Conservation (phyloP, 1,140 invertebrate genomes). For the Macrotrachela quadricornifera region DNA sequence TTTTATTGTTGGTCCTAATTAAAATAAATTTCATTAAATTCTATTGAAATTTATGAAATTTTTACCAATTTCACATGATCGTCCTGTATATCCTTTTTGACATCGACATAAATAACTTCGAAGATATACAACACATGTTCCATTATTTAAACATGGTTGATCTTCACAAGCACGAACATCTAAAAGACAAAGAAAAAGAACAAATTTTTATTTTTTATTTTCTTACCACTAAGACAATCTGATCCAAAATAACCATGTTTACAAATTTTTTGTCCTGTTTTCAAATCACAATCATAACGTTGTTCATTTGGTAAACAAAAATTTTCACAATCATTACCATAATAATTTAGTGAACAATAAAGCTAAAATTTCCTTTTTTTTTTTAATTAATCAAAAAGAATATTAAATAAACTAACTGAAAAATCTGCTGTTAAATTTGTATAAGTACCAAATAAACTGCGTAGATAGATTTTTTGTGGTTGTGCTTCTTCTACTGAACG, state of each 20-base stretch:
- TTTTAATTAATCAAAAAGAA: not conserved
- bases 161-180: not conserved
- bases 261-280: conserved; percentile 5
- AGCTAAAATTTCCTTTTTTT: not conserved
- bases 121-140: not conserved
- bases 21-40: no score
- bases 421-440: not conserved
- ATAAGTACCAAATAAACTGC: not conserved
- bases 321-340: not conserved
- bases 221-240: not conserved
- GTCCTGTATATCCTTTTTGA: not conserved
- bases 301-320: not conserved
- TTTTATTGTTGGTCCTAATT: no score
- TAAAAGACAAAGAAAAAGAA: not conserved
- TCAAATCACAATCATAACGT: not conserved
- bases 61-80: not conserved
- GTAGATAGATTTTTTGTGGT: no score
- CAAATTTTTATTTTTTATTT: no score
- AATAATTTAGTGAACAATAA: conserved; percentile 3
- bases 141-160: not conserved
- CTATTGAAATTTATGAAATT: not conserved
- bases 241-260: not conserved
- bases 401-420: not conserved
- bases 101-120: not conserved
- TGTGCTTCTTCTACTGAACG: no score